Evolutionary conservation across 2,797 vertebrate species (phyloP).

Genomic region (Spinus pinus): DNA sequence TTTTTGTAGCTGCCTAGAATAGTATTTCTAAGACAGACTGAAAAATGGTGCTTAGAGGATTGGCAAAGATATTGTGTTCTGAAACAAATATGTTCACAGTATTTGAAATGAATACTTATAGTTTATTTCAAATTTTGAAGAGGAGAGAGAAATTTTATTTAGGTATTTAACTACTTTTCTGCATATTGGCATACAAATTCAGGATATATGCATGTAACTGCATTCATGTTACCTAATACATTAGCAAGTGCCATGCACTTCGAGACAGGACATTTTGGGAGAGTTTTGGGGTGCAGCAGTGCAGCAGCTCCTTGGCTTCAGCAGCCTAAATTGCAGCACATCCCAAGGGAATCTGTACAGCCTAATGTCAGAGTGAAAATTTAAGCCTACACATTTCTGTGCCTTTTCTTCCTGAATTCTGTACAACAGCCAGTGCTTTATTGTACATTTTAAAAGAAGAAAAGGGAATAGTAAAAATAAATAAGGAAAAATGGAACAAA

Average conservation of each 20-base stretch:
- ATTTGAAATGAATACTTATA: background rate
- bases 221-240: background rate
- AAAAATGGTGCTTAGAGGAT: background rate
- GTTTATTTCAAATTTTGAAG: background rate
- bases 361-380: background rate
- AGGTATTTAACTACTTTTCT: background rate
- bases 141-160: background rate
- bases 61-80: background rate
- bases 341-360: background rate
- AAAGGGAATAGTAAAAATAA: background rate
- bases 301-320: background rate
- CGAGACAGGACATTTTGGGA: background rate
- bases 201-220: accelerated
- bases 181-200: background rate
- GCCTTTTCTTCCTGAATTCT: background rate
- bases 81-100: background rate
- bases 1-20: background rate
- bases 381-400: background rate
- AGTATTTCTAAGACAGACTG: background rate
- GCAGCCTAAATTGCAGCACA: background rate
- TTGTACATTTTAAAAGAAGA: background rate
- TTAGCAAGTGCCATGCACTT: accelerated
- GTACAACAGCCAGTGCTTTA: background rate
- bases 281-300: background rate
- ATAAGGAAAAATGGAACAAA: background rate